Conservation (phyloP, 53 echinoderm and acorn worm genomes). For the Paracentrotus lividus region DNA sequence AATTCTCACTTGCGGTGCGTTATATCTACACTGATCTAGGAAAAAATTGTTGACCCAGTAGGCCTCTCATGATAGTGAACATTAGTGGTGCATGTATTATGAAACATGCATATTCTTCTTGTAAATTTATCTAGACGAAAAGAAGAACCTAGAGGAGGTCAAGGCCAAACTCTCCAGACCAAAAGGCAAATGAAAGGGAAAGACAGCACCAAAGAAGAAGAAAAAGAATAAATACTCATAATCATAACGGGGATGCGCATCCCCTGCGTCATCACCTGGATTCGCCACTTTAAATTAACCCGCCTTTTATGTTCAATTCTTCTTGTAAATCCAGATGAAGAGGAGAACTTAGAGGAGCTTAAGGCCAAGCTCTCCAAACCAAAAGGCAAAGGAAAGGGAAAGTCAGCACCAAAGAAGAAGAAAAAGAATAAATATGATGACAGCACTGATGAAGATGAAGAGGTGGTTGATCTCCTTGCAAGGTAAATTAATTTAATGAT, state of each 20-base stretch:
- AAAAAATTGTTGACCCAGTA: no score
- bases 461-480: neutral
- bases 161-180: conserved; percentile 4
- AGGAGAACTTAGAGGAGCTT: conserved; percentile 33
- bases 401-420: neutral
- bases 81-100: no score
- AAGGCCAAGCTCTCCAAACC: neutral
- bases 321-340: neutral
- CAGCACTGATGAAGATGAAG: conserved; percentile 43
- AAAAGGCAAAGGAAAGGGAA: neutral
- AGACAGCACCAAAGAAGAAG: no score
- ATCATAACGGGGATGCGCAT: no score
- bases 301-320: neutral
- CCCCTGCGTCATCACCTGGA: neutral
- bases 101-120: no score
- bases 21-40: no score
- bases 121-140: neutral
- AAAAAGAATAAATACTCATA: no score
- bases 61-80: no score
- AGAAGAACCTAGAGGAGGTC: conserved; percentile 25
- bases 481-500: conserved; percentile 2
- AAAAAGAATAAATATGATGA: conserved; percentile 17
- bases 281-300: neutral
- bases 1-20: no score
- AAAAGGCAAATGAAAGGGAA: neutral